These are phyloP conservation scores for Phortica variegata DNA, from an alignment of 1,140 invertebrate genomes.

Conservation along the genomic window DNA sequence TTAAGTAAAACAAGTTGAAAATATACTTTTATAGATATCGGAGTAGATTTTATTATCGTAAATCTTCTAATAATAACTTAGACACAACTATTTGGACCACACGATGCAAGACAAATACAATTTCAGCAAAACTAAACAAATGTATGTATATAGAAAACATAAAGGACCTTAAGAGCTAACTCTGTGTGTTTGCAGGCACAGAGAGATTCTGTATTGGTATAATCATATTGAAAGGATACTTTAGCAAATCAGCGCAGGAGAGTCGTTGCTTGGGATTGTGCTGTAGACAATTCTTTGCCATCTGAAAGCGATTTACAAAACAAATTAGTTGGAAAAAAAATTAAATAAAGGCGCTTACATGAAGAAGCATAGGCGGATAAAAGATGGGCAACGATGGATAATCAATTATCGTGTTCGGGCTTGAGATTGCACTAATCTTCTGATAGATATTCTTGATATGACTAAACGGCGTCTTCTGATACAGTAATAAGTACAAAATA, in stretches of 20 bases:
- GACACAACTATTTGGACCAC: too few relatives aligned
- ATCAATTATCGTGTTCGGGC: constrained; percentile 72
- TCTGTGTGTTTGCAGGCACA: constrained; percentile 11
- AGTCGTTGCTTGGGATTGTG: constrained; percentile 70
- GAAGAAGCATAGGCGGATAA: constrained; percentile 44
- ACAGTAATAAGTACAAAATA: constrained; percentile 92
- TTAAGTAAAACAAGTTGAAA: too few relatives aligned
- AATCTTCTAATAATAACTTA: too few relatives aligned
- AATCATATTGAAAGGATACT: constrained; percentile 64
- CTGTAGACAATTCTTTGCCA: constrained; percentile 70
- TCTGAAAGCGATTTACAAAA: constrained; percentile 44
- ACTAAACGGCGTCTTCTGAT: constrained; percentile 88
- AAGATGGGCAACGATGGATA: constrained; percentile 63
- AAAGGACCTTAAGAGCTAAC: too few relatives aligned
- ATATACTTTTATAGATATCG: too few relatives aligned
- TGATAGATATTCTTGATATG: constrained; percentile 73
- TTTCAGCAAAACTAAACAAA: too few relatives aligned
- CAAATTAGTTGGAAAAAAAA: not conserved
- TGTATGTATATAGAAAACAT: not conserved
- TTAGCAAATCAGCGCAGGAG: constrained; percentile 70
- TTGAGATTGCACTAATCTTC: constrained; percentile 82
- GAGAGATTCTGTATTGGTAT: constrained; percentile 49
- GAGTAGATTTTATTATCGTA: too few relatives aligned
- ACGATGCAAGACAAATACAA: too few relatives aligned
- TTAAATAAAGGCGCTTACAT: constrained; percentile 29